Evolutionary conservation across 2,797 vertebrate species (phyloP).

Genomic region (Cyclopterus lumpus): DNA sequence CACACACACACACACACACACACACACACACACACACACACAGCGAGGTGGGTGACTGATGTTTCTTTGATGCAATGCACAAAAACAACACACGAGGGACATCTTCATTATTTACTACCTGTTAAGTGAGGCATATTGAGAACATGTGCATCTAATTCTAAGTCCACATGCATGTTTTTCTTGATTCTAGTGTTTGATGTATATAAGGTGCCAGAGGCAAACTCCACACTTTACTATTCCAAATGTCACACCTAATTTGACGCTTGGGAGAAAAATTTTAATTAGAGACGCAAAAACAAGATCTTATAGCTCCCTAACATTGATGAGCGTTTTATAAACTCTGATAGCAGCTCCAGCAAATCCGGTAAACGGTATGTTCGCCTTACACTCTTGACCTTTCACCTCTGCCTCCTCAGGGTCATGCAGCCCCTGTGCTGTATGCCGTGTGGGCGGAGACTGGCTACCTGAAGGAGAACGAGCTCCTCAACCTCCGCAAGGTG

Average conservation of each 20-base stretch:
- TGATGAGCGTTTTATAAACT: neutral
- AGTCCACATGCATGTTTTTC: neutral
- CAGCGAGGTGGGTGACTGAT: neutral
- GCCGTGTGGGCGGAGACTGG: slow-evolving; percentile 93
- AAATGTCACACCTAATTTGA: neutral
- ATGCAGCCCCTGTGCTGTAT: slow-evolving; percentile 92
- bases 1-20: neutral
- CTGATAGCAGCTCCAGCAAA: too few species aligned
- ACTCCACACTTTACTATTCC: neutral
- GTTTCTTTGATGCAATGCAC: neutral
- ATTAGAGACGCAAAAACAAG: neutral
- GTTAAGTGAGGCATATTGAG: neutral
- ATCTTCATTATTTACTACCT: neutral
- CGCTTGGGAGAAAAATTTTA: neutral
- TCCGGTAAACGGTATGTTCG: neutral
- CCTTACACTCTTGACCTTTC: neutral
- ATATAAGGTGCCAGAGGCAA: neutral
- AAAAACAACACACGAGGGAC: neutral
- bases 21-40: neutral
- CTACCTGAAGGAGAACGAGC: slow-evolving; percentile 90
- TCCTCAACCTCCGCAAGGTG: slow-evolving; percentile 92
- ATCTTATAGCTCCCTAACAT: neutral
- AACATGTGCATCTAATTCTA: neutral
- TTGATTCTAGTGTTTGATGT: neutral
- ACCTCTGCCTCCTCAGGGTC: slow-evolving; percentile 83